phyloP scores from a whole-genome alignment of 2,113 vertebrate genomes.

The Naja naja region DNA sequence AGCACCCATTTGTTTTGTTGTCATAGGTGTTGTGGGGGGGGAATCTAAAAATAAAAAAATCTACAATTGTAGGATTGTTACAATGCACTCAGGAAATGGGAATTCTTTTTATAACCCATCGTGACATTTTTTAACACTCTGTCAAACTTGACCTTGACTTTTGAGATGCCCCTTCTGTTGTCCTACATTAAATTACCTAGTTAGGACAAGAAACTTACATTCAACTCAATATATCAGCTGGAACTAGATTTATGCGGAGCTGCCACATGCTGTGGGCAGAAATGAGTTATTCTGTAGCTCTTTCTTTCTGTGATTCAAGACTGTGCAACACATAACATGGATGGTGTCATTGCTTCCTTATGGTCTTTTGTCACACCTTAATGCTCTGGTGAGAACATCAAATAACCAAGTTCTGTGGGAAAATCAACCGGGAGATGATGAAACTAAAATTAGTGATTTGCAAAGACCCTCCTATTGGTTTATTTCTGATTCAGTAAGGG shows the following conservation, averaged over 20 bases:
- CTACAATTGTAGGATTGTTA: background rate
- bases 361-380: background rate
- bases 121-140: background rate
- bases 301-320: background rate
- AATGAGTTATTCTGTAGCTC: background rate
- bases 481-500: background rate
- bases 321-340: background rate
- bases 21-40: background rate
- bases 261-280: background rate
- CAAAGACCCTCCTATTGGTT: background rate
- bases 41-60: background rate
- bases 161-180: background rate
- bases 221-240: background rate
- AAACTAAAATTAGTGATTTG: background rate
- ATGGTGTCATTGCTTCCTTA: background rate
- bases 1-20: background rate
- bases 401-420: background rate
- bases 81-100: background rate
- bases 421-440: background rate
- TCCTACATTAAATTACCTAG: background rate
- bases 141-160: background rate
- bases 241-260: background rate
- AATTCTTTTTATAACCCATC: background rate
- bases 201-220: background rate
- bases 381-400: background rate